Evolutionary conservation across 2,888 invertebrate genomes (phyloP).

Genomic region (Amphimallon solstitiale): DNA sequence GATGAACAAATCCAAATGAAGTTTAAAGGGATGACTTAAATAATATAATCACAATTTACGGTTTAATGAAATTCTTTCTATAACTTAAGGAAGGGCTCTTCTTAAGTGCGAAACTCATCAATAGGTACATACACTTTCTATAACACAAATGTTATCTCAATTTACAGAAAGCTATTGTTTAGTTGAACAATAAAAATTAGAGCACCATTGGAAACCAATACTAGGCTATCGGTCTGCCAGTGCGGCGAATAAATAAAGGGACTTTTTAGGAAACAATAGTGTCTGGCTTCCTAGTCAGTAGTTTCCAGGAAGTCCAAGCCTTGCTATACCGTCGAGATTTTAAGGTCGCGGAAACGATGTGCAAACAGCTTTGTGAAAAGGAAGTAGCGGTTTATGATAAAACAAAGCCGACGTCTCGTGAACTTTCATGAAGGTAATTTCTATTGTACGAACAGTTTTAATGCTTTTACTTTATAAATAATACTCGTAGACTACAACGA

Average conservation of each 20-base stretch:
- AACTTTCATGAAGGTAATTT: constrained; percentile 7
- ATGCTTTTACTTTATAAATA: too few species aligned
- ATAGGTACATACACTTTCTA: too few species aligned
- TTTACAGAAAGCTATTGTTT: background rate
- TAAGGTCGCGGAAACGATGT: constrained; percentile 31
- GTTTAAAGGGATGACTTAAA: too few species aligned
- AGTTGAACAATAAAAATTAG: constrained; percentile 5
- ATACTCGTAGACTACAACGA: too few species aligned
- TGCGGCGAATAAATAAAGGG: background rate
- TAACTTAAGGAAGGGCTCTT: too few species aligned
- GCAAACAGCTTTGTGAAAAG: constrained; percentile 33
- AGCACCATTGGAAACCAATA: background rate
- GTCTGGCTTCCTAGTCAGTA: constrained; percentile 28
- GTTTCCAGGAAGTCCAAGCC: constrained; percentile 24
- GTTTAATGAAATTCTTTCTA: too few species aligned
- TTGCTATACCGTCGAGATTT: constrained; percentile 22
- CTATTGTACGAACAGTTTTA: too few species aligned
- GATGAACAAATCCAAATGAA: too few species aligned
- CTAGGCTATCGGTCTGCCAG: constrained; percentile 8
- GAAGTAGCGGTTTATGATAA: constrained; percentile 13
- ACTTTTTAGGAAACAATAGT: constrained; percentile 27
- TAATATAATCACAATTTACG: too few species aligned
- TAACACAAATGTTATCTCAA: constrained; percentile 3
- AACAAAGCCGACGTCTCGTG: constrained; percentile 12
- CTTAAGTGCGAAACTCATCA: too few species aligned